Conservation (phyloP, 2,888 invertebrate species). For the Iphiclides podalirius region DNA sequence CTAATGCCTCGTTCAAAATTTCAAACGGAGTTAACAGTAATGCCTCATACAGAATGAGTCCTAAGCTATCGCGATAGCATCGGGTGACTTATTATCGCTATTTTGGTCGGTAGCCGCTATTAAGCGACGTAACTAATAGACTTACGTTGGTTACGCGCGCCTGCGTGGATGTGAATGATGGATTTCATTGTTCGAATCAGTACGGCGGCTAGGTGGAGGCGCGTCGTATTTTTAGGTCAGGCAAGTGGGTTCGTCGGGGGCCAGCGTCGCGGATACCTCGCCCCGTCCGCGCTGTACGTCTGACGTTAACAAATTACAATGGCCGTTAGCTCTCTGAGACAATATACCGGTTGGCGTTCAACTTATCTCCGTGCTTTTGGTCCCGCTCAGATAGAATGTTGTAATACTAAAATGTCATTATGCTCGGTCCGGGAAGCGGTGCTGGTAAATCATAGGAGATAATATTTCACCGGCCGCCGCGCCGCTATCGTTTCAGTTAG, state of each 20-base stretch:
- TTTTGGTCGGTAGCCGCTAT: slow-evolving; percentile 57
- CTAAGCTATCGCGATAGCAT: slow-evolving; percentile 42
- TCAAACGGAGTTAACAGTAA: slow-evolving; percentile 48
- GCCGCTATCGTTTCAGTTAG: slow-evolving; percentile 60
- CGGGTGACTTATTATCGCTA: slow-evolving; percentile 55
- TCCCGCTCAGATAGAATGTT: slow-evolving; percentile 75
- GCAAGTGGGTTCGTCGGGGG: slow-evolving; percentile 47
- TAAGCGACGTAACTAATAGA: slow-evolving; percentile 55
- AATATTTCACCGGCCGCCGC: slow-evolving; percentile 61
- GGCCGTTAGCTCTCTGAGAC: slow-evolving; percentile 75
- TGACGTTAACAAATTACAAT: slow-evolving; percentile 78
- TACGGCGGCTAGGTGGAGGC: slow-evolving; percentile 52
- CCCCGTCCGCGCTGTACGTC: slow-evolving; percentile 40
- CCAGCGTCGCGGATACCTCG: slow-evolving; percentile 43
- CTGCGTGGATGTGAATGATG: slow-evolving; percentile 54
- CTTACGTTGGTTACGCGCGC: slow-evolving; percentile 57
- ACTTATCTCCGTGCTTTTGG: slow-evolving; percentile 75
- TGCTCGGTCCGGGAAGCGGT: slow-evolving; percentile 53
- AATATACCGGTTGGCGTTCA: slow-evolving; percentile 78
- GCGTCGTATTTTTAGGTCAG: slow-evolving; percentile 63
- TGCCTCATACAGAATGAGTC: slow-evolving; percentile 43
- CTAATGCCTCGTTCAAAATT: slow-evolving; percentile 54
- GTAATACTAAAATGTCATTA: slow-evolving; percentile 79
- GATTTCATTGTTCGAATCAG: slow-evolving; percentile 64
- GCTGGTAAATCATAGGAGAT: slow-evolving; percentile 64